These are phyloP conservation scores for Peromyscus maniculatus DNA, from an alignment of 2,113 vertebrate species.

Conservation along the genomic window DNA sequence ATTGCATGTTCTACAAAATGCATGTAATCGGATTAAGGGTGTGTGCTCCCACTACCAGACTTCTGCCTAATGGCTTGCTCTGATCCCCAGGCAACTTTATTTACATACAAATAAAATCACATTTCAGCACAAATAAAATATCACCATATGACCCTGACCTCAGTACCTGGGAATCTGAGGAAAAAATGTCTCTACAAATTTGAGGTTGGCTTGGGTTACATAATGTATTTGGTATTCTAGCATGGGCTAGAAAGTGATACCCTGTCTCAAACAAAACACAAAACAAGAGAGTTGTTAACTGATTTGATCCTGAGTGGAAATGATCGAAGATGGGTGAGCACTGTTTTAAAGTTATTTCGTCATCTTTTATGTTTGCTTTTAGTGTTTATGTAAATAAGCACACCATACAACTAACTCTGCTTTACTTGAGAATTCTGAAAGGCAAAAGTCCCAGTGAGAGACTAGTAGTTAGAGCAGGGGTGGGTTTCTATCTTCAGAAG, in stretches of 20 bases:
- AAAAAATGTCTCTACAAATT: neutral
- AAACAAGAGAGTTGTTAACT: neutral
- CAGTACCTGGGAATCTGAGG: neutral
- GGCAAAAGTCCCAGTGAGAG: neutral
- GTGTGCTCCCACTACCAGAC: no score
- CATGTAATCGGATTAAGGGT: no score
- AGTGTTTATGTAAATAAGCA: neutral
- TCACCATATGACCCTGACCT: no score
- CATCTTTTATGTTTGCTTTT: neutral
- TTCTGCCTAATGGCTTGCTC: no score
- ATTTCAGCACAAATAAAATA: no score
- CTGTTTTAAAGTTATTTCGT: neutral
- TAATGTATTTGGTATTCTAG: neutral
- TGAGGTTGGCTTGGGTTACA: neutral
- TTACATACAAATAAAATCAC: no score
- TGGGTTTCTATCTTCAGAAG: slow-evolving; percentile 1
- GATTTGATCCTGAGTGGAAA: neutral
- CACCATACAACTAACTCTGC: neutral
- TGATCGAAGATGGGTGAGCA: neutral
- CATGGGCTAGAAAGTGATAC: neutral
- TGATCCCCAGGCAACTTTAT: no score
- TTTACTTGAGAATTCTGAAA: neutral
- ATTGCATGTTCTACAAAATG: no score
- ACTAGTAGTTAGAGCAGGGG: neutral
- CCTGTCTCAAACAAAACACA: neutral